A percentile compares a stretch with the other conserved stretches of the same genome.
Conservation (phyloP, 2,797 vertebrate genomes). For the Strix occidentalis region DNA sequence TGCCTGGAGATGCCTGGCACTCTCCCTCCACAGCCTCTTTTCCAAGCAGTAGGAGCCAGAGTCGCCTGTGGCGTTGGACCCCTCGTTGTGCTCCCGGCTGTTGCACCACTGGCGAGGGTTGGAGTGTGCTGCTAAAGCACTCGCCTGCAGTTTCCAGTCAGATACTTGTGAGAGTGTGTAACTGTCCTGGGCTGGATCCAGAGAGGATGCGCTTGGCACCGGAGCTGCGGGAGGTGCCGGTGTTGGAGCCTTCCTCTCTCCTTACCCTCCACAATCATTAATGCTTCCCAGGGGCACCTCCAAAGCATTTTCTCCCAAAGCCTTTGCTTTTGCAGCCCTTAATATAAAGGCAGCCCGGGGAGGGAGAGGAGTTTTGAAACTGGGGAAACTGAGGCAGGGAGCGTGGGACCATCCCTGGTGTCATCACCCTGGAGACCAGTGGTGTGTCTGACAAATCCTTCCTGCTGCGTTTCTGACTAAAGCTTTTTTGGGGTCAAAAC, state of each 20-base stretch:
- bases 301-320: neutral
- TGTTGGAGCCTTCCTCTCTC: neutral
- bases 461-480: neutral
- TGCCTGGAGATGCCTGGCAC: neutral
- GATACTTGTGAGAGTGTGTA: neutral
- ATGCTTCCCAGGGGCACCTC: neutral
- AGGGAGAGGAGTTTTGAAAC: neutral
- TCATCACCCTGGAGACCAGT: too few species aligned
- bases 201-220: neutral
- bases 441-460: neutral
- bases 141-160: neutral
- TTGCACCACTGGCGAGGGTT: fast-evolving
- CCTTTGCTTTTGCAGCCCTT: neutral
- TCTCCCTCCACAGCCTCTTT: neutral
- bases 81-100: neutral
- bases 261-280: neutral
- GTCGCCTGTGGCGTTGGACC: fast-evolving
- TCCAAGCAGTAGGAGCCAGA: neutral
- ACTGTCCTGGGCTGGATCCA: neutral
- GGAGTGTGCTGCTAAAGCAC: neutral
- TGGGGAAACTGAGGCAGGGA: neutral
- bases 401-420: fast-evolving
- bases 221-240: neutral
- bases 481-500: neutral
- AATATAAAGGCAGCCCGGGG: neutral